phyloP scores from a whole-genome alignment of 1,140 invertebrate genomes.

The Papilio dardanus region DNA sequence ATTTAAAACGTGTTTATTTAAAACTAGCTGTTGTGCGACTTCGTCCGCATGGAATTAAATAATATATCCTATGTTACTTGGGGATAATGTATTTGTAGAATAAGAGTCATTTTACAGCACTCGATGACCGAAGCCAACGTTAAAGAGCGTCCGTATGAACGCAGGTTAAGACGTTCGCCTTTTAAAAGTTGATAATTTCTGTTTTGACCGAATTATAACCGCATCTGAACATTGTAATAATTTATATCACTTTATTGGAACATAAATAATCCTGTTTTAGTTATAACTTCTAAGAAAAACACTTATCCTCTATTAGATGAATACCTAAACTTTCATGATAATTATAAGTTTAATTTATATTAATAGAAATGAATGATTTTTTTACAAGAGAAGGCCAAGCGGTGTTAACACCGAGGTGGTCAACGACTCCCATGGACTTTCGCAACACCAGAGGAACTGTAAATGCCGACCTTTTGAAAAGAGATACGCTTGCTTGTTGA shows the following conservation, averaged over 20 bases:
- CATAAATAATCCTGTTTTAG: neutral
- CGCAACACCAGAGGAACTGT: no score
- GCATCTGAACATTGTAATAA: neutral
- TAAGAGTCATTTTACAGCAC: no score
- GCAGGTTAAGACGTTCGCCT: neutral
- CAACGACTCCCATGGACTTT: no score
- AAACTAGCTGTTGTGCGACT: no score
- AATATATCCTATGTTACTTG: no score
- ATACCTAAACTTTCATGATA: neutral
- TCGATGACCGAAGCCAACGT: neutral
- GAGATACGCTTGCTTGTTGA: no score
- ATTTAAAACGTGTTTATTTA: no score
- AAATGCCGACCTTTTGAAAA: no score
- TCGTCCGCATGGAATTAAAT: no score
- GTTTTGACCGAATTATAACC: neutral
- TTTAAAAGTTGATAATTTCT: neutral
- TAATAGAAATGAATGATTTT: neutral
- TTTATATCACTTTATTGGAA: neutral
- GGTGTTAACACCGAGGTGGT: no score
- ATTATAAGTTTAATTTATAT: conserved; percentile 7
- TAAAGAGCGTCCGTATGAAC: neutral
- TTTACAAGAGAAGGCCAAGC: no score
- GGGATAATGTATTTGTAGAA: no score
- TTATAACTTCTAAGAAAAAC: neutral
- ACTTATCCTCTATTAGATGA: neutral